These are phyloP conservation scores for Onychostoma macrolepis DNA, from an alignment of 2,113 vertebrate genomes.

Conservation along the genomic window DNA sequence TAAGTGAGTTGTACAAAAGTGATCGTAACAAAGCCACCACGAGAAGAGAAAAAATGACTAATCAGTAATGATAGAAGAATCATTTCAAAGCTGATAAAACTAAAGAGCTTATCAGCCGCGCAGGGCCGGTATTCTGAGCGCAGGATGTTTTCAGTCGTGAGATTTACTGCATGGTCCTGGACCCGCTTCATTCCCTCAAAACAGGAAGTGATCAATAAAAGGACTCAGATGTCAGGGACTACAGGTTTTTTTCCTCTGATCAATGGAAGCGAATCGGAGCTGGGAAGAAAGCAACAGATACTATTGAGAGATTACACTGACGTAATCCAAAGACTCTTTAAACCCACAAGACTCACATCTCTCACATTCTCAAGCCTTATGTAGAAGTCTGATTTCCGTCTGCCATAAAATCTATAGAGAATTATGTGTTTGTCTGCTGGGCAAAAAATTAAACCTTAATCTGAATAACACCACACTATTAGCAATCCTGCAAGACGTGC, in stretches of 20 bases:
- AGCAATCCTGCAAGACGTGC: not conserved
- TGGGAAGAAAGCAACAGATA: constrained; percentile 75
- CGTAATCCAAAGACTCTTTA: constrained; percentile 63
- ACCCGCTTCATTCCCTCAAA: constrained; percentile 73
- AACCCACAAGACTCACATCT: constrained; percentile 3
- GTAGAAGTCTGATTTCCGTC: not conserved
- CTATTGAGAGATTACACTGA: constrained; percentile 78
- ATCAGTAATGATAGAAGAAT: not conserved
- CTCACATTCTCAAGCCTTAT: not conserved
- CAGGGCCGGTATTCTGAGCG: not conserved
- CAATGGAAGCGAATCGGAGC: constrained; percentile 78
- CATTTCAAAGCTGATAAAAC: not conserved
- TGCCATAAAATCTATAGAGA: not conserved
- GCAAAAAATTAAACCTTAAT: no score
- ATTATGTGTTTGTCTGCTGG: not conserved
- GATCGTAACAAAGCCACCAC: not conserved
- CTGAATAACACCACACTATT: not conserved
- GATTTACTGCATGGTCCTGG: constrained; percentile 63
- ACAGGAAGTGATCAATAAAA: constrained; percentile 80
- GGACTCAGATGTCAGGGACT: constrained; percentile 79
- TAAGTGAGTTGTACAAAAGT: not conserved
- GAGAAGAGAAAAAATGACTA: not conserved
- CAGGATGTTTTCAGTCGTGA: constrained; percentile 61
- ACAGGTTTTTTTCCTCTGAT: constrained; percentile 77
- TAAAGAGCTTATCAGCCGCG: not conserved